Evolutionary conservation across 2,113 vertebrate species (phyloP), one percentile per base, ranked within the genome.

Genomic region (Daphoenositta chrysoptera): DNA sequence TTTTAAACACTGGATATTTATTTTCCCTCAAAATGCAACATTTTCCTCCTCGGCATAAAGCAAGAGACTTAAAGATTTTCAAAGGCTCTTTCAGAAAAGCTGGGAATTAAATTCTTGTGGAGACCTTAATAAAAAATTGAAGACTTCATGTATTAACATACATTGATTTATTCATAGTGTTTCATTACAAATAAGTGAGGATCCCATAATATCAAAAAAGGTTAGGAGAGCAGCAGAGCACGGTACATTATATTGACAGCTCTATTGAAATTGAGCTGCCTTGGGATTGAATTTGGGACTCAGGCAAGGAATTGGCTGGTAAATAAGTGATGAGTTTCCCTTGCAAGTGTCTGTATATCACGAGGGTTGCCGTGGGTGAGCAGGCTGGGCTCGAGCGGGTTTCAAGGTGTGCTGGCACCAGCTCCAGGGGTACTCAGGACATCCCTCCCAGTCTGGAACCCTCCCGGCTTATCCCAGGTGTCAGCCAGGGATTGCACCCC

Each of bases 111-210:
- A 96, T 98, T 97, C 83, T 97, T 77, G 82, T 75, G 82, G 94
- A 97, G 90, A 73, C 89, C 96, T 97, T 98, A 96, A 98, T 98
- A 97, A 98, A 98, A 98, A 97, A 97, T 98, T 93, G 96, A 98
- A 97, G 97, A 70, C 93, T 94, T 85, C 60, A 53, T 97, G 95
- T 98, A 98, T 98, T 98, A 98, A 98, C 98, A 98, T 98, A 97
- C 97, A 98, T 98, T 98, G 98, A 99, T 97, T 98, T 98, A 98
- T 98, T 99, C 97, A 97, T 97, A 94, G 97, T 98, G 98, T 98
- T 98, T 98, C 98, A 98, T 98, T 98, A 98, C 97, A 98, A 98
- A 97, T 97, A 97, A 98, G 97, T 42, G 68, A 98, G 96, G 96
- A 82, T 97, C 96, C 97, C 98, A 95, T 96, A 97, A 97, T 96